Evolutionary conservation across 2,888 invertebrate genomes (phyloP), one percentile per base, ranked within the genome.

Genomic region (Sinohyriopsis cumingii): DNA sequence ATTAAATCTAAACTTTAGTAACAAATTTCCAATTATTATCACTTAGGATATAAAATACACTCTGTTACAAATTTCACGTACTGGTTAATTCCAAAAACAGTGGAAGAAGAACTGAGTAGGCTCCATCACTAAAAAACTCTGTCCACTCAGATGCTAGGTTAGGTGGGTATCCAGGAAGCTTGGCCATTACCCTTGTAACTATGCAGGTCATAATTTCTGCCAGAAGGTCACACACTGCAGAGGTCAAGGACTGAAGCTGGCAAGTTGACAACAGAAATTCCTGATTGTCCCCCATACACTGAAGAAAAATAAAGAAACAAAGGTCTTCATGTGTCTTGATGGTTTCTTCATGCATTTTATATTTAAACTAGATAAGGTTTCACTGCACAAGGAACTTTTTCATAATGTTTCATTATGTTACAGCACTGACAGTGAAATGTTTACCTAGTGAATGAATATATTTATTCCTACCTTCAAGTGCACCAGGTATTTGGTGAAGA

Each of bases 111-210:
- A 91, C 91, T 65, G 84, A 82, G 83, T 92, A 92, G 57, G 94
- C 90, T 79, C 93, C 93, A 66, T 93, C 92, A 72, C 93, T 92
- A 90, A 96, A 95, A 68, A 96, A 92, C 88, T 95, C 94, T 65
- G 91, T 90, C 96, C 96, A 96, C 91, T 96, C 96, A 67, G 92
- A 91, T 45, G 91, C 85, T 64, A 93, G 92, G 78, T 89, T 83
- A 3, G 74, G 72, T n/a, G 88, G 87, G 65, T 77, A 80, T 55
- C 74, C 67, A 54, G 79, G 64, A 45, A 45, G 45, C 25, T 71
- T 59, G 9, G 61, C 56, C 5, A 70, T 71, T 28, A 78, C 65
- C 56, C 73, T 69, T 15, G 57, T 72, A 54, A 78, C 71, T 59
- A 86, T 77, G 93, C 83, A 80, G 24, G 69, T 62, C 15, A 81